These are phyloP conservation scores for Spatulosminthurus flaviceps DNA, from an alignment of 2,888 invertebrate genomes.

Conservation along the genomic window DNA sequence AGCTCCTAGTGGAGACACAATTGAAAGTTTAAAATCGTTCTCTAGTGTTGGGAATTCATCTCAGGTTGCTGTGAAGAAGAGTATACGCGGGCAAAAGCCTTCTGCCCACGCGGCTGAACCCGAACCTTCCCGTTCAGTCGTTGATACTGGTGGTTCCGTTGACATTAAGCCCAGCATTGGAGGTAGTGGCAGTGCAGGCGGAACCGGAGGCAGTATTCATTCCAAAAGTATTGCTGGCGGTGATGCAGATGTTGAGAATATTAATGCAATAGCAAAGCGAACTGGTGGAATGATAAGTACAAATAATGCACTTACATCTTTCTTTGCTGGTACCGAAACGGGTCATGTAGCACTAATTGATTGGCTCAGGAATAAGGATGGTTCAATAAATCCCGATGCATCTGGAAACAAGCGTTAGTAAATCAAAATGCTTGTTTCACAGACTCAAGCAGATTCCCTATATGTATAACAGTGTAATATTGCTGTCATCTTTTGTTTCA, in stretches of 20 bases:
- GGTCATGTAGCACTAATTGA: conserved; percentile 58
- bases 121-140: not conserved
- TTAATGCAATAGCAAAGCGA: conserved; percentile 18
- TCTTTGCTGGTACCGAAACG: conserved; percentile 58
- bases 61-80: not conserved
- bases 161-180: conserved; percentile 1
- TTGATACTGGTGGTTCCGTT: not conserved
- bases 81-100: not conserved
- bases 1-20: not conserved
- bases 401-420: conserved; percentile 52
- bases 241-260: conserved; percentile 24
- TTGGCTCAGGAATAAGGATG: conserved; percentile 60
- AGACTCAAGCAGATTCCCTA: no score
- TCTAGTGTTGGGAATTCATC: not conserved
- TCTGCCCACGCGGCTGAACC: not conserved
- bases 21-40: not conserved
- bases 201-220: not conserved
- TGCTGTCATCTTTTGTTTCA: not conserved
- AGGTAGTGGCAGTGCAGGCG: conserved; percentile 6
- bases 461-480: not conserved
- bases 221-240: not conserved
- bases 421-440: no score
- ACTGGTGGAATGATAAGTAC: conserved; percentile 24
- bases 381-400: conserved; percentile 52
- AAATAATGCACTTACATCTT: conserved; percentile 48